phyloP scores from a whole-genome alignment of 1,140 invertebrate genomes.

The Drosophila persimilis region DNA sequence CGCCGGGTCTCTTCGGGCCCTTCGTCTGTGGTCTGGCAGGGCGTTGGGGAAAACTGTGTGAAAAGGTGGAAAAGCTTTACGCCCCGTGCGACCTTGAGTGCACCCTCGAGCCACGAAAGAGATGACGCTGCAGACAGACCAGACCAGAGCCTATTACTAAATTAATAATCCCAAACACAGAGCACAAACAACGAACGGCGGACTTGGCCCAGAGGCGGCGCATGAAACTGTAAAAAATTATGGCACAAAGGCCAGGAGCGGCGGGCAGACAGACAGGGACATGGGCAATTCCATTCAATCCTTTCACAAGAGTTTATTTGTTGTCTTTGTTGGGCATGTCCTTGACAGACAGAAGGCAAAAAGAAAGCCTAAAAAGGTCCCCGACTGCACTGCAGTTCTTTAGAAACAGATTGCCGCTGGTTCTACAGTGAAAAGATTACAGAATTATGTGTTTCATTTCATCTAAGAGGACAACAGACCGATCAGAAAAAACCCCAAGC shows the following conservation, averaged over 20 bases:
- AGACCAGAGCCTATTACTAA: constrained; percentile 66
- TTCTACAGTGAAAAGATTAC: no score
- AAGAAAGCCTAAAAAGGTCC: constrained; percentile 18
- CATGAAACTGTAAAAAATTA: constrained; percentile 59
- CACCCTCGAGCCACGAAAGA: constrained; percentile 55
- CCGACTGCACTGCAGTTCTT: constrained; percentile 5
- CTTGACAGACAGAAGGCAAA: constrained; percentile 33
- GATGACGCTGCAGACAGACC: constrained; percentile 7
- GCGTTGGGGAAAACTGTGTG: constrained; percentile 17
- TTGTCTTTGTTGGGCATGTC: constrained; percentile 41
- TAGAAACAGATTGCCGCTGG: no score
- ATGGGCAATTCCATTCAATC: constrained; percentile 12
- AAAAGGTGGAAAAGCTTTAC: constrained; percentile 58
- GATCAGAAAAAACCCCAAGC: no score
- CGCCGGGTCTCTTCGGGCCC: neutral
- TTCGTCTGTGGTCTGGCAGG: neutral
- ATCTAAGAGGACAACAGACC: no score
- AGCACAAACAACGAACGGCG: constrained; percentile 13
- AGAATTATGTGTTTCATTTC: no score
- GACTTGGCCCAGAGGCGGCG: constrained; percentile 34
- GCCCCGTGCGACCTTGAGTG: constrained; percentile 71
- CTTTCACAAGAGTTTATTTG: constrained; percentile 34
- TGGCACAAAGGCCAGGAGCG: constrained; percentile 42
- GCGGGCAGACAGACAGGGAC: constrained; percentile 15
- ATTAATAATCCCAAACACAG: constrained; percentile 67